Percentiles rank a stretch among this genome's conserved stretches.
Conservation (phyloP, 2,113 vertebrate genomes). For the Cavia aperea region DNA sequence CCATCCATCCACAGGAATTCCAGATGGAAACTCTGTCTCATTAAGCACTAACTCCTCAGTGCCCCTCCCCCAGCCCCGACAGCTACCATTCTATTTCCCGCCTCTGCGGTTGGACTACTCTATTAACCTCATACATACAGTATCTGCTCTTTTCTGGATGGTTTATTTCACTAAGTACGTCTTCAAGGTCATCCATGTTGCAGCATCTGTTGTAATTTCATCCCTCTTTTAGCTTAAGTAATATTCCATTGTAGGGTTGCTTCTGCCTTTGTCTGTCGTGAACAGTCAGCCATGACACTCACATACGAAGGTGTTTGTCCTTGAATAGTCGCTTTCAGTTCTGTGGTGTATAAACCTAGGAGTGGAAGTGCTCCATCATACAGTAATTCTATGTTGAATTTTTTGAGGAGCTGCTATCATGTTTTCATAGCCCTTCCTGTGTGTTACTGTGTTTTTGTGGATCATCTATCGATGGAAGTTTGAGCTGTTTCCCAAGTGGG, state of each 20-base stretch:
- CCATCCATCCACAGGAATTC: not conserved
- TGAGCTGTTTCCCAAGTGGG: not conserved
- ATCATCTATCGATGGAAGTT: not conserved
- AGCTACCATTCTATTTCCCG: not conserved
- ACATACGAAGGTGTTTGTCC: not conserved
- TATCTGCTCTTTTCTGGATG: not conserved
- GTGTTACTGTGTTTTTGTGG: not conserved
- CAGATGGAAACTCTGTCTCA: not conserved
- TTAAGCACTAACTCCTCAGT: not conserved
- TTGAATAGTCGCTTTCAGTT: not conserved
- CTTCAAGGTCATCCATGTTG: not conserved
- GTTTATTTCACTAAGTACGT: not conserved
- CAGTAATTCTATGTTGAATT: not conserved
- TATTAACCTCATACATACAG: not conserved
- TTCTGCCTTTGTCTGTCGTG: not conserved
- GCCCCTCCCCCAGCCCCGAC: not conserved
- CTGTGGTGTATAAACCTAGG: not conserved
- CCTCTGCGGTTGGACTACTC: not conserved
- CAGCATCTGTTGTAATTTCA: not conserved
- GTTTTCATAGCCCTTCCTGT: not conserved
- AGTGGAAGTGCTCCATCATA: not conserved
- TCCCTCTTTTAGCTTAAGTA: conserved; percentile 17
- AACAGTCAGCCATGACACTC: not conserved
- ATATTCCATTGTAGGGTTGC: not conserved
- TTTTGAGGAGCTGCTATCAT: not conserved